phyloP scores from a whole-genome alignment of 2,888 invertebrate genomes.

The Tipula helvola region DNA sequence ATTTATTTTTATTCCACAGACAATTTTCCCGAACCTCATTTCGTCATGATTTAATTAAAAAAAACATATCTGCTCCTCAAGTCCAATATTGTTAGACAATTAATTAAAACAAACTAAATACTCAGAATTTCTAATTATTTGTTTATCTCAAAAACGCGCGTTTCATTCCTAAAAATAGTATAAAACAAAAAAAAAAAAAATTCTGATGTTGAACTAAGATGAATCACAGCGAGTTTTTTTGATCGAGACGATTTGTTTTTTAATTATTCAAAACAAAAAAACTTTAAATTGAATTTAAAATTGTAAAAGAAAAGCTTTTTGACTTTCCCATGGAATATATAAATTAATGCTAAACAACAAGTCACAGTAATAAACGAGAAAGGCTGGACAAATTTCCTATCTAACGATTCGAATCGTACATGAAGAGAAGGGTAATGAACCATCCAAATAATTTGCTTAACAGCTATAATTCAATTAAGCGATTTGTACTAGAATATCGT shows the following conservation, averaged over 20 bases:
- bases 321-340: not conserved
- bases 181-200: not conserved
- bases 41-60: not conserved
- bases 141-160: not conserved
- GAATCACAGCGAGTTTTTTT: not conserved
- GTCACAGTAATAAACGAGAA: not conserved
- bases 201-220: not conserved
- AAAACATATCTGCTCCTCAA: not conserved
- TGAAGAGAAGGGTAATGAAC: not conserved
- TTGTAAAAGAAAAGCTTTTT: not conserved
- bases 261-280: not conserved
- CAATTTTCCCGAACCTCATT: not conserved
- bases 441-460: not conserved
- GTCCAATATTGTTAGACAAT: not conserved
- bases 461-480: not conserved
- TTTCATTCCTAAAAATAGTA: not conserved
- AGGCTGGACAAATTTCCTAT: not conserved
- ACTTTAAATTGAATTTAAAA: not conserved
- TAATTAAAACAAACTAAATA: not conserved
- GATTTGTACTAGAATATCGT: not conserved
- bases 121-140: not conserved
- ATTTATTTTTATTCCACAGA: not conserved
- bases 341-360: not conserved
- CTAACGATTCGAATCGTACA: not conserved
- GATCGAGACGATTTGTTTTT: not conserved